phyloP scores from a whole-genome alignment of 1,140 invertebrate species.

The Maconellicoccus hirsutus region DNA sequence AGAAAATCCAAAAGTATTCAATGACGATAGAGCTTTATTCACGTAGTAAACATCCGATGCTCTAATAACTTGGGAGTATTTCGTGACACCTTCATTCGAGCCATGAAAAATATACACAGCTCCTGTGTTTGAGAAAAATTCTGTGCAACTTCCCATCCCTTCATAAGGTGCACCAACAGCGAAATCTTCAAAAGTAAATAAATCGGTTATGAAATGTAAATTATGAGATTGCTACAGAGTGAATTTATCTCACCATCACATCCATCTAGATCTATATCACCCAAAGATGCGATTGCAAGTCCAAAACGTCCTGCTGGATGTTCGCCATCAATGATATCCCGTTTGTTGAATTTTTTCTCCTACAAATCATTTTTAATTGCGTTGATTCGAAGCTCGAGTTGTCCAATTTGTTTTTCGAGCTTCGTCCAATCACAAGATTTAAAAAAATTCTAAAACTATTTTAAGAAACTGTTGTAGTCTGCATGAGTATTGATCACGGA shows the following conservation, averaged over 20 bases:
- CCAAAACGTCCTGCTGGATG: slow-evolving; percentile 78
- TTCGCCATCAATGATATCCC: neutral
- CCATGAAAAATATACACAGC: slow-evolving; percentile 93
- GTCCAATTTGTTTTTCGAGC: too few species aligned
- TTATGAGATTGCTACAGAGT: too few species aligned
- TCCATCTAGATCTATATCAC: slow-evolving; percentile 91
- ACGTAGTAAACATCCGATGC: slow-evolving; percentile 48
- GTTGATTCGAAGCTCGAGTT: too few species aligned
- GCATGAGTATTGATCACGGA: too few species aligned
- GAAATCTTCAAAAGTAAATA: slow-evolving; percentile 57
- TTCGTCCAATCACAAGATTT: too few species aligned
- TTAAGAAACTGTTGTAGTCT: too few species aligned
- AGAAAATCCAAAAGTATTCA: slow-evolving; percentile 77
- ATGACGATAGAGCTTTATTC: slow-evolving; percentile 36
- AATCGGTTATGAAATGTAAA: too few species aligned
- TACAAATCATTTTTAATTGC: too few species aligned
- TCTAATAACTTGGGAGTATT: slow-evolving; percentile 67
- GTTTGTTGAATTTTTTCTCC: neutral
- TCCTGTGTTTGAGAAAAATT: slow-evolving; percentile 41
- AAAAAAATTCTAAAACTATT: too few species aligned
- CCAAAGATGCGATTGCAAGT: slow-evolving; percentile 65
- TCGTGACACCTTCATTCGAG: slow-evolving; percentile 55
- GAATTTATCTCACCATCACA: slow-evolving; percentile 46
- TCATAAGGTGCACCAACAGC: slow-evolving; percentile 93
- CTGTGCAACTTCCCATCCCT: slow-evolving; percentile 57